Evolutionary conservation across 1,140 invertebrate species (phyloP), one percentile per base, ranked within the genome.

Genomic region (Temnothorax nylanderi): DNA sequence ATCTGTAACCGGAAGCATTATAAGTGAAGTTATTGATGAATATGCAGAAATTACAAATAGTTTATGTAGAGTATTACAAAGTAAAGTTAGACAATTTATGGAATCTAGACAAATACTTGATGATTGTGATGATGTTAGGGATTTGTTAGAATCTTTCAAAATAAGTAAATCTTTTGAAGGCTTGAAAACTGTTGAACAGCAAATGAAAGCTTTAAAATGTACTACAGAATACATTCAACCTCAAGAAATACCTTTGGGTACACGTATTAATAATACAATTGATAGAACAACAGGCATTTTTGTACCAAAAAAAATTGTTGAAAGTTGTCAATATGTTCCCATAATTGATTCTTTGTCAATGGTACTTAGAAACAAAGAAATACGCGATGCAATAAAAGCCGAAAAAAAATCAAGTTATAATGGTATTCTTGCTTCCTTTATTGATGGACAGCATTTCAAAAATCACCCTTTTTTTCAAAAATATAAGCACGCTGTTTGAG

Each of bases 381-480:
- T 76, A 76, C 54, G 37, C 8, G 37, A n/a, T 26, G 37, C 16
- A 76, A 76, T 76, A 26, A 21, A 76, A 60, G 37, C 37, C 13
- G 74, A 60, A 16, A 76, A 44, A 44, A n/a, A 76, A 60, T 76
- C 56, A 76, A 44, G n/a, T 44, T 44, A 49, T 60, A 6, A 76
- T 60, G 56, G 21, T 26, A 44, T 76, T 44, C 37, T 76, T 44
- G 37, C 74, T 7, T 76, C 56, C 13, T 76, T 76, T 60, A 76
- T 76, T 76, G 74, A 76, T 76, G 37, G 54, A 21, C n/a, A 76
- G 7, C 74, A 76, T 11, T 76, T 44, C 21, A 76, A 76, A 76
- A 60, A 44, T 60, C 74, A 76, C 16, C 11, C 13, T 6, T 60
- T 76, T 76, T 76, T 60, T 32, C 54, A 37, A 37, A 60, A 76